Evolutionary conservation across 2,113 vertebrate species (phyloP), one percentile per base, ranked within the genome.

Genomic region (Podarcis cretensis): DNA sequence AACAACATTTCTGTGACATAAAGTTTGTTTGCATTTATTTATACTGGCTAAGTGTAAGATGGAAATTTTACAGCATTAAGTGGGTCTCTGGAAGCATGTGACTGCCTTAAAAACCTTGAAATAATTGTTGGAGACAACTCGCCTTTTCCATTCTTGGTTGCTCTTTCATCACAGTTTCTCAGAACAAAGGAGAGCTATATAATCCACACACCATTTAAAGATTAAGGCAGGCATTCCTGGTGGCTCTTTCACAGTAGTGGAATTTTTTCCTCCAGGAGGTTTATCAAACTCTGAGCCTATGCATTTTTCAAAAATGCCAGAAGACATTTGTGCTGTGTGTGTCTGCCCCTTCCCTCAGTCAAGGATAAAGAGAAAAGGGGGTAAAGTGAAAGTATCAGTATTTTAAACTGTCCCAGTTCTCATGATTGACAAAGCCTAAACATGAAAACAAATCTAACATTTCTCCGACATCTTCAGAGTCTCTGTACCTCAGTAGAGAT

Each of bases 151-250:
- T 63, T 63, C 59, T 63, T 63, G 59, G 59, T 63, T 14, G 59
- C 59, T 63, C 4, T 63, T 63, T 20, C 59, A 63, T 63, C 59
- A 63, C 59, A 63, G 18, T 63, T 63, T 20, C 59, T 63, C 59
- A 20, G 59, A 3, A 20, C 59, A 63, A 14, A 63, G 18, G 59
- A 20, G 5, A 63, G 59, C 14, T 14, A 20, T 20, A 68, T 25
- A 68, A 68, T 27, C 21, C 23, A 91, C 87, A 87, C 37, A 87
- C 89, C 88, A 91, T 90, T 81, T 73, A 27, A n/a, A 13, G 12
- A 73, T 73, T 9, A 73, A 73, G 69, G n/a, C 69, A 32, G 30
- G 69, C 69, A 73, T 73, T 14, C 9, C n/a, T 16, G 13, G 69
- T 73, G 30, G 69, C 30, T n/a, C 25, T 32, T 73, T 73, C 69